Evolutionary conservation across 2,797 vertebrate genomes (phyloP).

Genomic region (Danio tinwini): DNA sequence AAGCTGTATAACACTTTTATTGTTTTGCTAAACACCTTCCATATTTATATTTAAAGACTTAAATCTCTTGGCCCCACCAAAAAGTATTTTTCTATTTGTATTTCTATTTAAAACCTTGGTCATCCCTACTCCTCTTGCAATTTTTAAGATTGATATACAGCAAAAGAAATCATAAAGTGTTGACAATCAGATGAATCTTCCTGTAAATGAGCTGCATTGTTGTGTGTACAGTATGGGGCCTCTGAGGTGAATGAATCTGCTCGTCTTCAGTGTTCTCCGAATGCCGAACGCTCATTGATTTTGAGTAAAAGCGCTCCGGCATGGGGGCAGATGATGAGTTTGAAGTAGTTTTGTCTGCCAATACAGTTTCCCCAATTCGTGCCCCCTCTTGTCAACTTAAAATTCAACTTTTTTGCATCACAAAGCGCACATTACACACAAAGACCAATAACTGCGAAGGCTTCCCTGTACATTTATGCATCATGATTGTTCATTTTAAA

Average conservation of each 20-base stretch:
- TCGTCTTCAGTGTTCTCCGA: conserved; percentile 40
- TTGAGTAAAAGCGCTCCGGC: conserved; percentile 35
- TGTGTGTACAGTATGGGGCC: not conserved
- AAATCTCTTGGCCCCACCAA: not conserved
- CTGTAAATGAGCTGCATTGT: conserved; percentile 25
- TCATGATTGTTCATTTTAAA: conserved; percentile 79
- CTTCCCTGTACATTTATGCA: conserved; percentile 74
- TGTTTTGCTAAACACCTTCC: too few species aligned
- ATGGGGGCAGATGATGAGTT: conserved; percentile 66
- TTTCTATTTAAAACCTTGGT: conserved; percentile 44
- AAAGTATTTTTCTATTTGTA: not conserved
- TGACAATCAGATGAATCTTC: conserved; percentile 46
- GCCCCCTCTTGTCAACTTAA: conserved; percentile 63
- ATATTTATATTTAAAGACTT: not conserved
- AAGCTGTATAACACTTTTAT: too few species aligned
- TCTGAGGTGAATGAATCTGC: conserved; percentile 34
- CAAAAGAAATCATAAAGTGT: conserved; percentile 56
- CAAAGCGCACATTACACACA: conserved; percentile 73
- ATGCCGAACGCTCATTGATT: conserved; percentile 40
- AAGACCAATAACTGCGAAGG: conserved; percentile 77
- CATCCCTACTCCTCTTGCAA: conserved; percentile 62
- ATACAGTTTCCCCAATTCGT: conserved; percentile 43
- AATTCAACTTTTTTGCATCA: conserved; percentile 75
- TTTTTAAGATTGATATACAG: conserved; percentile 64
- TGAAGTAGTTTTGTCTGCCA: conserved; percentile 67